Conservation (phyloP, 2,888 invertebrate species). For the Acheta domesticus region DNA sequence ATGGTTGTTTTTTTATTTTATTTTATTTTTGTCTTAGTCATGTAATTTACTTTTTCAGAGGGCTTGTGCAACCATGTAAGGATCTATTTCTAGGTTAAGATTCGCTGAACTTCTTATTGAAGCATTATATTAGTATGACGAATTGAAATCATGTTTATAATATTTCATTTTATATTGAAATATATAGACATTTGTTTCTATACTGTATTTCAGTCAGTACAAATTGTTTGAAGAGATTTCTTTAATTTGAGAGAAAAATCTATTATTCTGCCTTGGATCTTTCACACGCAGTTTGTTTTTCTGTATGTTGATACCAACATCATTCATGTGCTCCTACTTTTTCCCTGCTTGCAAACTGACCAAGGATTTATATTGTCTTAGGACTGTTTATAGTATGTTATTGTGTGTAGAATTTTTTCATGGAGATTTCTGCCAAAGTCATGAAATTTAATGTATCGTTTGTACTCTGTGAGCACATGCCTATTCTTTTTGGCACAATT, state of each 20-base stretch:
- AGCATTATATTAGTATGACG: background rate
- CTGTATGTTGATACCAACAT: background rate
- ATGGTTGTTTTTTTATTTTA: constrained; percentile 32
- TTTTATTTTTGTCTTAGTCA: constrained; percentile 30
- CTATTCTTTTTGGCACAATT: background rate
- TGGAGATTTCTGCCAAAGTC: background rate
- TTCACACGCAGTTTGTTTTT: background rate
- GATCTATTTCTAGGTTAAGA: constrained; percentile 5
- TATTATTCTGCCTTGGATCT: constrained; percentile 10
- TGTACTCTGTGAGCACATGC: background rate
- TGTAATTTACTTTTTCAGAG: constrained; percentile 28
- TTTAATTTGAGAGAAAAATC: background rate
- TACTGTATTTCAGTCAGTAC: constrained; percentile 23
- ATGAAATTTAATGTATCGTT: background rate
- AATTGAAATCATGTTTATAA: background rate
- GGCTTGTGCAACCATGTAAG: constrained; percentile 34
- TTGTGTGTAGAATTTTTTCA: background rate
- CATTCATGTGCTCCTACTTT: constrained; percentile 1
- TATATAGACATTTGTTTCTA: constrained; percentile 12
- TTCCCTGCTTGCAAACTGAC: constrained; percentile 8
- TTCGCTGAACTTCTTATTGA: background rate
- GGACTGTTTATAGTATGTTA: background rate
- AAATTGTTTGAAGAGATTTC: constrained; percentile 20
- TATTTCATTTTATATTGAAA: constrained; percentile 7
- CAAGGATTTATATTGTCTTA: constrained; percentile 8